phyloP scores from a whole-genome alignment of 2,113 vertebrate genomes.

The Sebastes schlegelii region DNA sequence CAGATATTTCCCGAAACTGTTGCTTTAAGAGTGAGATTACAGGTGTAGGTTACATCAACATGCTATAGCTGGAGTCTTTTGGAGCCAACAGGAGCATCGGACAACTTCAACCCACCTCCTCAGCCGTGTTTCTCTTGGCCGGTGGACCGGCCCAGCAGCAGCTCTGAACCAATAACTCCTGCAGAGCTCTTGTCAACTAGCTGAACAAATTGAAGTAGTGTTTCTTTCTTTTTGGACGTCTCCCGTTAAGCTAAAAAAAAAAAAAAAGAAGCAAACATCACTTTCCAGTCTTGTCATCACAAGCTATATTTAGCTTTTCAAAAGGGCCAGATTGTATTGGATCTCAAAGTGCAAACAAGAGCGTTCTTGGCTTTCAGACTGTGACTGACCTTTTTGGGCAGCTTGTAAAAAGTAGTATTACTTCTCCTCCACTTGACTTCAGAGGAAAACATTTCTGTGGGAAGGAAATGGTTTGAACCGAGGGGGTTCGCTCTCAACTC shows the following conservation, averaged over 20 bases:
- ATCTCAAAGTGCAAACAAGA: slow-evolving; percentile 39
- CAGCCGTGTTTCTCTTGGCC: background rate
- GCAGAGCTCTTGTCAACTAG: slow-evolving; percentile 19
- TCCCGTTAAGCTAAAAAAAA: background rate
- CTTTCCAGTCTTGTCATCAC: slow-evolving; percentile 19
- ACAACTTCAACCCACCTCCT: background rate
- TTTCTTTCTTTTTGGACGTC: slow-evolving; percentile 48
- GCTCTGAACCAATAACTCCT: slow-evolving; percentile 14
- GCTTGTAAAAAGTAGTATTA: slow-evolving; percentile 34
- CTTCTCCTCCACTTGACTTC: slow-evolving; percentile 54
- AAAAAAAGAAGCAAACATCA: slow-evolving; percentile 19
- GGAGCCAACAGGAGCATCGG: background rate
- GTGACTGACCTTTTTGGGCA: slow-evolving; percentile 35
- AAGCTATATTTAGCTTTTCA: slow-evolving; percentile 50
- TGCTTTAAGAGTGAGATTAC: background rate
- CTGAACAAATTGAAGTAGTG: background rate
- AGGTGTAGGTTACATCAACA: background rate
- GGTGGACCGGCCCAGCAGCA: background rate
- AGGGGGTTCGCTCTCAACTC: background rate
- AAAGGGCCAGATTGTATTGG: slow-evolving; percentile 15
- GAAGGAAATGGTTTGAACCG: slow-evolving; percentile 61
- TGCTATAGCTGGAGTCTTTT: background rate
- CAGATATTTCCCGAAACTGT: background rate
- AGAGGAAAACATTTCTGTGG: slow-evolving; percentile 33
- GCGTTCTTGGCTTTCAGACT: slow-evolving; percentile 39